Evolutionary conservation across 2,797 vertebrate species (phyloP), one percentile per base, ranked within the genome.

Genomic region (Leptatherina wallacei): DNA sequence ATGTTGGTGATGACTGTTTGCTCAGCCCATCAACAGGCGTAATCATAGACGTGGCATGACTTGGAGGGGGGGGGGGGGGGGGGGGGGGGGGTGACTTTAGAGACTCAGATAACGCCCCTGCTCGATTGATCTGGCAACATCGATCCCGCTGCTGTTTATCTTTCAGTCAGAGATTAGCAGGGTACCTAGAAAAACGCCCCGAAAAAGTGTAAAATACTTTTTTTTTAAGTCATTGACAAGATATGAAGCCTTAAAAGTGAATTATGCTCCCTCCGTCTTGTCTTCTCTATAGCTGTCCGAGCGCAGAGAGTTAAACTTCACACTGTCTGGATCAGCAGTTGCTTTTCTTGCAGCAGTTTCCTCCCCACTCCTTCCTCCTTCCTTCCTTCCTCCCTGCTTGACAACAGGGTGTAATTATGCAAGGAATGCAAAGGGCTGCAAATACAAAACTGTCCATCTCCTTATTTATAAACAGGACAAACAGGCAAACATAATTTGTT

Each of bases 351-450:
- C 78, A 61, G 68, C 69, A 61, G 79, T 69, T 91, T 88, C 82
- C 85, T 84, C 74, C 77, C 60, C 36, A 79, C 77, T 78, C 57
- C 75, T 75, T 70, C 82, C 77, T 64, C 27, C 77, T 69, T 85
- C 64, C 77, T 69, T 85, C 64, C 86, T 77, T 73, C 72, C 81
- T 81, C 54, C 60, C 78, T 74, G 62, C 77, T 76, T 78, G 78
- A 84, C 90, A 83, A 82, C 85, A 86, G 70, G 63, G 51, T 83
- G 70, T 87, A 85, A 88, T 89, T 89, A 89, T 89, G 85, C 82
- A 76, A 87, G 81, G 85, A 90, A 87, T 91, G 83, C 82, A 77
- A 77, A 71, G 69, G 68, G 69, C 76, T 77, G 77, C 75, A 75
- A 83, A 83, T 44, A 74, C 69, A 47, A 61, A 69, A 70, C 56